Evolutionary conservation across 2,797 vertebrate genomes (phyloP), one percentile per base, ranked within the genome.

Genomic region (Melopsittacus undulatus): DNA sequence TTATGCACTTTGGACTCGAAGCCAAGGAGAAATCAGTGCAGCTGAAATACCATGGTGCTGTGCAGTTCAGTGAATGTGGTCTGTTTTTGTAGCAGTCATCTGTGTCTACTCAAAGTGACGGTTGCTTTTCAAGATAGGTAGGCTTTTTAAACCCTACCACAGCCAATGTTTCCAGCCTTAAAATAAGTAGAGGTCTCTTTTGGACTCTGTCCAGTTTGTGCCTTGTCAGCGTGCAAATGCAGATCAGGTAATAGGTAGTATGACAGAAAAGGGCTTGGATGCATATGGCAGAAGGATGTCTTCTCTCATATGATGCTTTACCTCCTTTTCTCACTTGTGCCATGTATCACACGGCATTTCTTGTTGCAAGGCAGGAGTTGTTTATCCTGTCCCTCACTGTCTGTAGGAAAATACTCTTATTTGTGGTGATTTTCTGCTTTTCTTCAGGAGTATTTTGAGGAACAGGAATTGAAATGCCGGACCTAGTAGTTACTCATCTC

Each of bases 21-120:
- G 92, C 92, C 94, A 94, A 89, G 87, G 80, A 70, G 32, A 72
- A 94, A 95, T 89, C 45, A 92, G 32, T 74, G 89, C 78, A 77
- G 52, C 82, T 91, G 75, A 95, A 95, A 94, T 89, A 85, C 84
- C 89, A 87, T 1, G 8, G 27, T 66, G 72, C 64, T 92, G 79
- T 85, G 89, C 46, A 94, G 73, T 89, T 87, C 40, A 38, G 83
- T 43, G 83, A 84, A 87, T 32, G 68, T 26, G 73, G 49, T 68
- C 52, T 87, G 83, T 56, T 56, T 48, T 83, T 83, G 42, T 89
- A 48, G 77, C 51, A 70, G 46, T 87, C 70, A 57, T 77, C 76
- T 94, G 22, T 63, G 46, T 80, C 86, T 72, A 13, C 56, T 87
- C 68, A 36, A 56, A 79, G 11, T 61, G 83, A 68, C 11, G 49